Base-by-base conservation (phyloP, 2,797 vertebrate genomes). In the Cynopterus sphinx region DNA sequence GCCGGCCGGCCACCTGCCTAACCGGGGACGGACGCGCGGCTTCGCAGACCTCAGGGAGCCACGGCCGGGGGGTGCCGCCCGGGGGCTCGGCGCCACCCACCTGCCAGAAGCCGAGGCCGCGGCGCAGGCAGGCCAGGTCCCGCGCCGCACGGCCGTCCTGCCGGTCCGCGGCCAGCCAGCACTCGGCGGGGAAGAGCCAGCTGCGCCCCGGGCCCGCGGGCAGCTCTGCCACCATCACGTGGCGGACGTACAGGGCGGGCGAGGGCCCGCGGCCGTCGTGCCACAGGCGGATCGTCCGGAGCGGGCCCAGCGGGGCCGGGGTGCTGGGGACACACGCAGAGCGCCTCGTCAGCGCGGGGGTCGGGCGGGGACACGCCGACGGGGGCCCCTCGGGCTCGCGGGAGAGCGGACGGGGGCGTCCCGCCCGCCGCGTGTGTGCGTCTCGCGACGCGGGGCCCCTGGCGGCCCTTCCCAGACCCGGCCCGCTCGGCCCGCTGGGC, bases 241-340 rank as follows among this genome's bases (percentile, higher is more conserved):
- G 98, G 91, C 98, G 98, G 57, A 99, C 68, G 87, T 98, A 99
- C 99, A 99, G 99, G 96, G 95, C 97, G 0, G 99, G 98, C 21
- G 98, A 98, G 9, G 96, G 79, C 57, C 99, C 99, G 6, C 96
- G 95, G 97, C 98, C 98, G 97, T 99, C 98, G 2, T 99, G 99
- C 99, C 99, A 99, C 92, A 99, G 97, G 84, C 98, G 98, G 95
- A 99, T 92, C 83, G 98, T 98, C 97, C 96, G 97, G 75, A 99
- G 96, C 0, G 96, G 91, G 26, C 99, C 99, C 93, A 99, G 98
- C 59, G 94, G 98, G 4, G 98, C 96, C 1, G 98, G 96, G 36
- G 98, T 41, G 84, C 99, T 99, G 82, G 68, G 26, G 87, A 75
- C 36, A 79, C 19, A 96, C 41, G 31, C 1, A 36, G 4, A 74